Percentiles rank a stretch among this genome's conserved stretches.
Evolutionary conservation across 1,140 invertebrate genomes (phyloP).

Genomic region (Campoletis sonorensis): DNA sequence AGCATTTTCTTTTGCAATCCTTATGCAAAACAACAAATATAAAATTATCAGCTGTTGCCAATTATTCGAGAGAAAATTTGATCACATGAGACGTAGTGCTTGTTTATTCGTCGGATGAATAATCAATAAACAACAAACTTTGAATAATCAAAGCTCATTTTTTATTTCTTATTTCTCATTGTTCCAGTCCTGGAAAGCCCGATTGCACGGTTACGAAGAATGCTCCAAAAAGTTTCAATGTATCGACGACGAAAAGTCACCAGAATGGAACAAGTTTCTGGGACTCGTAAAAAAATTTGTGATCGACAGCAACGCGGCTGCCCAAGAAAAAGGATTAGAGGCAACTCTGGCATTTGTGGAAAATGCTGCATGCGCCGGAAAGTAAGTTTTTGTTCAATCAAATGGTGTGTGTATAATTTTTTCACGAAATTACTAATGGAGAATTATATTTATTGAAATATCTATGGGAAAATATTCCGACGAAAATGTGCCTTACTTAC

Average conservation of each 20-base stretch:
- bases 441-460: too few relatives aligned
- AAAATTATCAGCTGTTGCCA: too few relatives aligned
- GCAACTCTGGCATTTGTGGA: constrained; percentile 93
- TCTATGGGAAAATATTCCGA: too few relatives aligned
- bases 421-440: too few relatives aligned
- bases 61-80: too few relatives aligned
- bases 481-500: too few relatives aligned
- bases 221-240: constrained; percentile 91
- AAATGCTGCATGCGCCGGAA: constrained; percentile 89
- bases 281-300: constrained; percentile 98
- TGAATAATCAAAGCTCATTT: too few relatives aligned
- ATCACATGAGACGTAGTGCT: too few relatives aligned
- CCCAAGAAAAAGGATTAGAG: constrained; percentile 97
- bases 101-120: too few relatives aligned
- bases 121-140: too few relatives aligned
- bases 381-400: constrained; percentile 74
- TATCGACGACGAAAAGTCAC: constrained; percentile 93
- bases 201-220: constrained; percentile 95
- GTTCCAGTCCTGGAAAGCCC: constrained; percentile 91
- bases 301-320: constrained; percentile 94
- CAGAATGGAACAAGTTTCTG: constrained; percentile 94
- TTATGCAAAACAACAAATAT: too few relatives aligned
- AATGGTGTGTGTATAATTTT: background rate
- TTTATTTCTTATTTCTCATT: constrained; percentile 31
- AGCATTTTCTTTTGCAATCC: too few relatives aligned